Percentiles rank a stretch among this genome's conserved stretches.
These are phyloP conservation scores for Tympanoctomys barrerae DNA, from an alignment of 2,797 vertebrate species.

Conservation along the genomic window DNA sequence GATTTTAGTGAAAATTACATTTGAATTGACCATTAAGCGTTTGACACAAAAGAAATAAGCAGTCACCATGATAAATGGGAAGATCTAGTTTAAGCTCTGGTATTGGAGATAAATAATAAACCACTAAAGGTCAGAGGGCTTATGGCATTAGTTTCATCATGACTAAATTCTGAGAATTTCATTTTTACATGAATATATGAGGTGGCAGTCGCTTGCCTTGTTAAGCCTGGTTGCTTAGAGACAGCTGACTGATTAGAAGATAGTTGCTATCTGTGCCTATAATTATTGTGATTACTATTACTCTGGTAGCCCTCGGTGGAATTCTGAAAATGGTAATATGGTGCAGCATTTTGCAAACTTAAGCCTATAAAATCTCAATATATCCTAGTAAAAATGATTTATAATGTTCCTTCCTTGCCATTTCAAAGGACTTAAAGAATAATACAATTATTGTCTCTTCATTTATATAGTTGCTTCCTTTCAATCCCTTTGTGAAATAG, in stretches of 20 bases:
- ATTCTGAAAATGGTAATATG: conserved; percentile 77
- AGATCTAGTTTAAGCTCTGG: conserved; percentile 31
- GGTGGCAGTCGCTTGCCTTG: conserved; percentile 68
- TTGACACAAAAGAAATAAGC: conserved; percentile 44
- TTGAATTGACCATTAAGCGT: conserved; percentile 27
- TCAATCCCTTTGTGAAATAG: conserved; percentile 81
- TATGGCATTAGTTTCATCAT: conserved; percentile 55
- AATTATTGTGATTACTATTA: conserved; percentile 80
- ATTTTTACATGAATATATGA: conserved; percentile 61
- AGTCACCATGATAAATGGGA: not conserved
- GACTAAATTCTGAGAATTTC: conserved; percentile 68
- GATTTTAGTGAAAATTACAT: conserved; percentile 62
- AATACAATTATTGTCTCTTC: conserved; percentile 78
- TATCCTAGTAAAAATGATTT: conserved; percentile 79
- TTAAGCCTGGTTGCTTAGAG: conserved; percentile 76
- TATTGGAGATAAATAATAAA: conserved; percentile 55
- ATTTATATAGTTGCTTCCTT: conserved; percentile 77
- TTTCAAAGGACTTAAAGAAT: conserved; percentile 79
- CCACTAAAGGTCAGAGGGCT: conserved; percentile 37
- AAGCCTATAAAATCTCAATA: conserved; percentile 79
- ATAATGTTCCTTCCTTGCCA: conserved; percentile 66
- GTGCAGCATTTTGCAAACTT: conserved; percentile 65
- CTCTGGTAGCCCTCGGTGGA: conserved; percentile 56
- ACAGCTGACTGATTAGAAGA: conserved; percentile 78
- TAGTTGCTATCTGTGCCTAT: conserved; percentile 64